Conservation (phyloP, 2,113 vertebrate genomes). For the Hipposideros armiger region DNA sequence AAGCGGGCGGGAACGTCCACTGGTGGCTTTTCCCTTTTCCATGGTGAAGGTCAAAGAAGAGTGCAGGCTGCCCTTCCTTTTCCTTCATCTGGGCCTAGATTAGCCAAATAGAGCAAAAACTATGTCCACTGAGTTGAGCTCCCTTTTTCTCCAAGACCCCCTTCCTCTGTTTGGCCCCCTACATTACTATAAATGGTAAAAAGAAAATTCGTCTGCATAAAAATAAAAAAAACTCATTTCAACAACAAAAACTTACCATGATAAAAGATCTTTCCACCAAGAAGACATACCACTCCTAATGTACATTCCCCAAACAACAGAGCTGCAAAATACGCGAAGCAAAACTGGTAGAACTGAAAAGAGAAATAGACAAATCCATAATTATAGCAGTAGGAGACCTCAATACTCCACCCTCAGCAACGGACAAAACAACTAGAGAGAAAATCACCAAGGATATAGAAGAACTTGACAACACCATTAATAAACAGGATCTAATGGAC, state of each 20-base stretch:
- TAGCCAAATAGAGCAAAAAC: neutral
- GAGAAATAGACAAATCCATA: neutral
- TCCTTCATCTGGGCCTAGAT: neutral
- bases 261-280: neutral
- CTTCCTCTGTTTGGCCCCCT: neutral
- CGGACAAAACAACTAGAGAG: neutral
- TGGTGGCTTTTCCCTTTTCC: neutral
- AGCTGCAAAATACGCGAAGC: neutral
- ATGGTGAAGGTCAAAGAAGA: neutral
- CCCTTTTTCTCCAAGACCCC: neutral
- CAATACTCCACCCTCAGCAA: neutral
- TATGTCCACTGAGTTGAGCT: neutral
- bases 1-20: neutral
- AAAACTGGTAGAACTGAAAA: neutral
- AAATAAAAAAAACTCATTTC: neutral
- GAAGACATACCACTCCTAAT: neutral
- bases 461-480: neutral
- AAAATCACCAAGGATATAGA: constrained; percentile 8
- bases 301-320: neutral
- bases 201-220: neutral
- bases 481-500: neutral
- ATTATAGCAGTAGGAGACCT: neutral
- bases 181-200: neutral
- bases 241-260: neutral
- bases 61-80: neutral